Evolutionary conservation across 2,888 invertebrate species (phyloP).

Genomic region (Troides helena): DNA sequence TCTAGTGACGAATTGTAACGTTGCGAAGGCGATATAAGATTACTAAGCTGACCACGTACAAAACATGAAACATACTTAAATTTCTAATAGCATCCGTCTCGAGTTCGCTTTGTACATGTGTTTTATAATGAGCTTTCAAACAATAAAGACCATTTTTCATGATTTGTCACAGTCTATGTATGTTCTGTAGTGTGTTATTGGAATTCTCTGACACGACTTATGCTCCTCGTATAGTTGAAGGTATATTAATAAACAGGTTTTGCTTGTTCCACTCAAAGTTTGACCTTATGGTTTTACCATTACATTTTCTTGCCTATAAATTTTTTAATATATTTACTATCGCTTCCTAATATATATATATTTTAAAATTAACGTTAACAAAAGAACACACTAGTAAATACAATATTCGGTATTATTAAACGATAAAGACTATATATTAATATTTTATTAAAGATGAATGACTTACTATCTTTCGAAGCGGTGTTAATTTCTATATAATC

Average conservation of each 20-base stretch:
- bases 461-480: background rate
- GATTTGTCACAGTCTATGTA: background rate
- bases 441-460: background rate
- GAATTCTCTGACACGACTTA: background rate
- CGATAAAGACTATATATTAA: background rate
- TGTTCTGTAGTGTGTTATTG: background rate
- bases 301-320: background rate
- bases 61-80: slow-evolving; percentile 21
- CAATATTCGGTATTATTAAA: no score
- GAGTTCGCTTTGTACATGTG: slow-evolving; percentile 4
- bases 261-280: slow-evolving; percentile 3
- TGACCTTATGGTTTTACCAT: slow-evolving; percentile 2
- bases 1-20: background rate
- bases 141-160: slow-evolving; percentile 8
- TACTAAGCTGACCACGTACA: slow-evolving; percentile 4
- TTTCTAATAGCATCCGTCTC: slow-evolving; percentile 4
- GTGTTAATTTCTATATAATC: background rate
- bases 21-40: background rate
- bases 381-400: background rate
- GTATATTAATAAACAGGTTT: slow-evolving; percentile 17
- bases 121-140: slow-evolving; percentile 12
- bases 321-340: background rate
- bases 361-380: background rate
- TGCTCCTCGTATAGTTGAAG: background rate
- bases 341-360: background rate